Evolutionary conservation across 2,888 invertebrate genomes (phyloP).

Genomic region (Zhuqinia jingwanae): DNA sequence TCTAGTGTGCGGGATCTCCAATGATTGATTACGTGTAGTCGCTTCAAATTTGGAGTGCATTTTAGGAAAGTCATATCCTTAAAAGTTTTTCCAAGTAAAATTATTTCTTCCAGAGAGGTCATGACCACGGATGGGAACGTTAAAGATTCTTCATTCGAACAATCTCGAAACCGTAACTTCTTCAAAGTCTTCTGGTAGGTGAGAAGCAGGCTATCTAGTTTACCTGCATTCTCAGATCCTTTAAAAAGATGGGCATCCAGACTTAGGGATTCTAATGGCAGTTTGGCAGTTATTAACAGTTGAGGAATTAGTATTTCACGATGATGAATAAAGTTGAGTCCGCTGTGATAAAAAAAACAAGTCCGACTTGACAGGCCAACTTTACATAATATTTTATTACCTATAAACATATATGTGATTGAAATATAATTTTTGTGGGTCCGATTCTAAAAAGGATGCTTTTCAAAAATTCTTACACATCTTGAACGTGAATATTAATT

Average conservation of each 20-base stretch:
- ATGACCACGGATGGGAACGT: not conserved
- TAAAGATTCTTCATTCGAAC: not conserved
- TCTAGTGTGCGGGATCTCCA: not conserved
- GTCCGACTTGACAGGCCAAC: too few species aligned
- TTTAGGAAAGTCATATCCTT: not conserved
- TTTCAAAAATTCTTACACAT: not conserved
- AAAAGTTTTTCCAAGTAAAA: not conserved
- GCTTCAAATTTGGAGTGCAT: constrained; percentile 11
- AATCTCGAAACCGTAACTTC: not conserved
- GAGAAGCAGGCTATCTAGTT: not conserved
- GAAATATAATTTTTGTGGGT: not conserved
- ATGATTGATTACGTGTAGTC: constrained; percentile 14
- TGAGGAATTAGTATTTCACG: not conserved
- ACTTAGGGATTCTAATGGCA: not conserved
- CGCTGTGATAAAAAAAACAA: not conserved
- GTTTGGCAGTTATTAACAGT: not conserved
- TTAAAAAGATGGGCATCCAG: not conserved
- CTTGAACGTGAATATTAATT: not conserved
- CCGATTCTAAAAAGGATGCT: too few species aligned
- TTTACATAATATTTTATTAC: too few species aligned
- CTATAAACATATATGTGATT: not conserved
- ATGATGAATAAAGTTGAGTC: not conserved
- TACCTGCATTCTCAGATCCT: not conserved
- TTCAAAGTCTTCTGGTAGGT: not conserved
- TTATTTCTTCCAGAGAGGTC: constrained; percentile 20